Evolutionary conservation across 2,113 vertebrate genomes (phyloP).

Genomic region (Siniperca chuatsi): DNA sequence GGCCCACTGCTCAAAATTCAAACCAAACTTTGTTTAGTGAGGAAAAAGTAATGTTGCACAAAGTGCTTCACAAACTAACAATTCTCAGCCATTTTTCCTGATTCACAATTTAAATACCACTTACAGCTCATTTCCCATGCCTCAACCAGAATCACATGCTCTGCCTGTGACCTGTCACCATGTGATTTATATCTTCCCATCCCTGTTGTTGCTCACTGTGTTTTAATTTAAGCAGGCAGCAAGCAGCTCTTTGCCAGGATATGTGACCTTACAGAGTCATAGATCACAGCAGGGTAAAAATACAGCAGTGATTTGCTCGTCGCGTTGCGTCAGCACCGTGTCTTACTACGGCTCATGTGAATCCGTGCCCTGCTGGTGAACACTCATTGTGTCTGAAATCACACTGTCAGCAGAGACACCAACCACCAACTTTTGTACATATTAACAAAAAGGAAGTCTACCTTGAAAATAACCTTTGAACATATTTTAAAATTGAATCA

Average conservation of each 20-base stretch:
- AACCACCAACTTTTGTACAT: no score
- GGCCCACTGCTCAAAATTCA: not conserved
- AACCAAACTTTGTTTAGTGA: not conserved
- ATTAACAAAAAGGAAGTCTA: not conserved
- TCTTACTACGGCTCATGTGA: constrained; percentile 47
- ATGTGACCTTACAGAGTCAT: constrained; percentile 29
- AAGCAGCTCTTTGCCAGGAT: constrained; percentile 28
- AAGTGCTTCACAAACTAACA: not conserved
- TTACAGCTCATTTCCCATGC: not conserved
- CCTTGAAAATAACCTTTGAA: not conserved
- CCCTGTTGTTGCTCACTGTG: constrained; percentile 21
- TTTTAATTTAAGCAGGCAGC: constrained; percentile 23
- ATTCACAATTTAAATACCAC: not conserved
- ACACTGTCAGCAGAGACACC: constrained; percentile 40
- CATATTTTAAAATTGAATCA: no score
- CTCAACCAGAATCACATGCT: constrained; percentile 59
- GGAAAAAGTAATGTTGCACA: not conserved
- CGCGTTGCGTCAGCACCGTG: not conserved
- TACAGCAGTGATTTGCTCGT: not conserved
- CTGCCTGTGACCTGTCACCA: constrained; percentile 48
- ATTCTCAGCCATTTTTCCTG: not conserved
- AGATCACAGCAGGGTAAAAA: constrained; percentile 23
- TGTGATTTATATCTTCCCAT: constrained; percentile 40
- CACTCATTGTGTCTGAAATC: constrained; percentile 23
- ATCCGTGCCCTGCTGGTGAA: not conserved